Conservation (phyloP, 2,888 invertebrate species). For the Epistrophe grossulariae region DNA sequence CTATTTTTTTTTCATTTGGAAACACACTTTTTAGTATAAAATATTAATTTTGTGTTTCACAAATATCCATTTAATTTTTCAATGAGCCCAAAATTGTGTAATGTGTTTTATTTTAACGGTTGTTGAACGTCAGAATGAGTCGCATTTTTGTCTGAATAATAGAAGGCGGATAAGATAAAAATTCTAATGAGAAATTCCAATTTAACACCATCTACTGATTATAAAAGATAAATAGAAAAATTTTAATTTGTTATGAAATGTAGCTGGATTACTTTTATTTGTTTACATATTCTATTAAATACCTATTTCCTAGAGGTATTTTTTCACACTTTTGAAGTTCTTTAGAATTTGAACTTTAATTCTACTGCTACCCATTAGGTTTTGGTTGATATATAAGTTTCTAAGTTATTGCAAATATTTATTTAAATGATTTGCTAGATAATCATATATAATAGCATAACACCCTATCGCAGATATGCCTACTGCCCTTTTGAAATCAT, state of each 20-base stretch:
- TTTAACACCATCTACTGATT: too few relatives aligned
- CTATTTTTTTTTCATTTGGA: too few relatives aligned
- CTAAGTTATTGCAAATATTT: slow-evolving; percentile 6
- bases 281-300: neutral
- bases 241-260: neutral
- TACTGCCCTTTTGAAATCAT: neutral
- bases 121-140: too few relatives aligned
- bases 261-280: neutral
- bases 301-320: neutral
- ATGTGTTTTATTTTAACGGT: too few relatives aligned
- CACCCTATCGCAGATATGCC: neutral
- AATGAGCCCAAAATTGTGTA: too few relatives aligned
- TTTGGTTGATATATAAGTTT: neutral
- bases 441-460: neutral
- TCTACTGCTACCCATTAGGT: neutral
- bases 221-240: neutral
- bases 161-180: too few relatives aligned
- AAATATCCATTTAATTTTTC: too few relatives aligned
- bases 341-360: neutral
- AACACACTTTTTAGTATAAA: too few relatives aligned
- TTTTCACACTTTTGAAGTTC: neutral
- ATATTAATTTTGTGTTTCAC: too few relatives aligned
- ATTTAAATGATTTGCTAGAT: neutral
- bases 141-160: too few relatives aligned
- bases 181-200: too few relatives aligned